A percentile compares a stretch with the other conserved stretches of the same genome.
These are phyloP conservation scores for Cephus spinipes DNA, from an alignment of 2,888 invertebrate genomes.

Conservation along the genomic window DNA sequence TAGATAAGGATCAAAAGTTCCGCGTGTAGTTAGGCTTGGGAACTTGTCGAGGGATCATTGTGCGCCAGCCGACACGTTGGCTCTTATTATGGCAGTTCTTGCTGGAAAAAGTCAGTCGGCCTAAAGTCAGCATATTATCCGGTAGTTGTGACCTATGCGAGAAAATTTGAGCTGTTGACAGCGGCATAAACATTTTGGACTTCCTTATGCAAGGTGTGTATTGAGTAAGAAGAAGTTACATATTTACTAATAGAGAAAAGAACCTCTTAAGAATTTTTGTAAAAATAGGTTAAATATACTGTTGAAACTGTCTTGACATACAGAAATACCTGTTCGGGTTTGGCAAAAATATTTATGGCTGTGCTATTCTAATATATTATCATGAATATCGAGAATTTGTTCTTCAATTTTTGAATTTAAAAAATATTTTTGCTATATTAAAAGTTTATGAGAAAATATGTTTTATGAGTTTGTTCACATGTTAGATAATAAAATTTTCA, in stretches of 20 bases:
- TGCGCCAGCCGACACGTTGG: background rate
- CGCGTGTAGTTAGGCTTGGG: background rate
- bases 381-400: background rate
- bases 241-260: background rate
- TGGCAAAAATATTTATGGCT: background rate
- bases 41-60: background rate
- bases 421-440: background rate
- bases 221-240: background rate
- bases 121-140: background rate
- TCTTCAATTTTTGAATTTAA: too few relatives aligned
- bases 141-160: background rate
- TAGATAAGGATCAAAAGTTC: background rate
- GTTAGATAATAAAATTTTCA: background rate
- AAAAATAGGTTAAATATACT: background rate
- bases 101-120: background rate
- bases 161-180: background rate
- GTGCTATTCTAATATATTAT: background rate
- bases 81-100: constrained; percentile 1
- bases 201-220: constrained; percentile 1
- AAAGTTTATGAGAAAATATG: background rate
- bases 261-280: background rate
- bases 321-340: background rate
- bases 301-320: background rate
- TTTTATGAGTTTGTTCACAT: background rate
- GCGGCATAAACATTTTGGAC: background rate